Percentiles rank a stretch among this genome's conserved stretches.
These are phyloP conservation scores for Rotaria macrura DNA, from an alignment of 2,888 invertebrate genomes.

Conservation along the genomic window DNA sequence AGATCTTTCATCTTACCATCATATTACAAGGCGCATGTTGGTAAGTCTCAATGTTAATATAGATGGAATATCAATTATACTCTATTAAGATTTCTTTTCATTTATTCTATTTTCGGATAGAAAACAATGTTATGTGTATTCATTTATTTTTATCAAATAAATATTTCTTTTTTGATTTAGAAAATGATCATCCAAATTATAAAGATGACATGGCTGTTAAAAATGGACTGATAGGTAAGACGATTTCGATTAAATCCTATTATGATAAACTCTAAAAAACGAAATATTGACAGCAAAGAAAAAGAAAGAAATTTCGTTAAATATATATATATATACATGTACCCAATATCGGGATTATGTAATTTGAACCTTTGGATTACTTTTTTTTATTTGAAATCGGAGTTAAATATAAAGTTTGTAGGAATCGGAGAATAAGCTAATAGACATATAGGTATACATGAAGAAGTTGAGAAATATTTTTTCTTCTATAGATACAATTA, in stretches of 20 bases:
- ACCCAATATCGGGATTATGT: neutral
- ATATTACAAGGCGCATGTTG: neutral
- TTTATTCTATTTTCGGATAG: no score
- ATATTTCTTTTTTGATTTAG: neutral
- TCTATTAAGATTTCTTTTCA: no score
- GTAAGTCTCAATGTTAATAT: neutral
- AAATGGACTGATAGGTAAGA: neutral
- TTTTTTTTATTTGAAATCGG: neutral
- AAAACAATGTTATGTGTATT: no score
- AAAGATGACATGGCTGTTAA: constrained; percentile 3
- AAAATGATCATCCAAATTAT: neutral
- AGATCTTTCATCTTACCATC: neutral
- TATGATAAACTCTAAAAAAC: no score
- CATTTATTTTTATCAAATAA: neutral
- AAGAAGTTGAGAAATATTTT: neutral
- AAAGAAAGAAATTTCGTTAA: no score
- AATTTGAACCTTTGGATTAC: neutral
- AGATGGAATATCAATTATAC: neutral
- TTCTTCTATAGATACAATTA: neutral
- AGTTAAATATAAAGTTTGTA: no score
- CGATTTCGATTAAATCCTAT: neutral
- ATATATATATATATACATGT: no score
- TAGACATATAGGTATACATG: no score
- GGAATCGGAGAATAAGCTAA: no score
- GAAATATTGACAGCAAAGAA: no score